These are phyloP conservation scores for Leptinotarsa peninsularis DNA, from an alignment of 2,888 invertebrate species.

Conservation along the genomic window DNA sequence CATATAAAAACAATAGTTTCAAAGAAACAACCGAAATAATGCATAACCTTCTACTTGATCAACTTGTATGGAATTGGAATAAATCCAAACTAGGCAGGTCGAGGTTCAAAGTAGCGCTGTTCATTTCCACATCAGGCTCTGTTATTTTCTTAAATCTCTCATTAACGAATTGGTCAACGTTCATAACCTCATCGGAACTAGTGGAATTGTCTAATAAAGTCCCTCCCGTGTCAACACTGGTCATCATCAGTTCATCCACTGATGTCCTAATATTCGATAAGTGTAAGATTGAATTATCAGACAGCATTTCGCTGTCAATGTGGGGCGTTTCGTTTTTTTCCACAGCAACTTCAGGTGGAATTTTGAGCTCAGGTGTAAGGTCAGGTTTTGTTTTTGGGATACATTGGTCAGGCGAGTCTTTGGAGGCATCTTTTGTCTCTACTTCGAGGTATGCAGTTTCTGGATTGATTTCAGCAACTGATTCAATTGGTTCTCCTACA, in stretches of 20 bases:
- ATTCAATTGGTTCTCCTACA: background rate
- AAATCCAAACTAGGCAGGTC: slow-evolving; percentile 62
- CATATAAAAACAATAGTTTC: background rate
- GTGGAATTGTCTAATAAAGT: slow-evolving; percentile 62
- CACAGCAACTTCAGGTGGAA: slow-evolving; percentile 19
- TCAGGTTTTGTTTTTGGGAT: slow-evolving; percentile 23
- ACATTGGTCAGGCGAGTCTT: slow-evolving; percentile 16
- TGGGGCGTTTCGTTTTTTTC: slow-evolving; percentile 26
- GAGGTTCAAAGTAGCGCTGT: slow-evolving; percentile 55
- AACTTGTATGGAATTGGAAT: slow-evolving; percentile 61
- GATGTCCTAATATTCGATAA: slow-evolving; percentile 53
- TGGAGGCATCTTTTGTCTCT: background rate
- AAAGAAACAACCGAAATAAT: background rate
- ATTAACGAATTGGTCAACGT: slow-evolving; percentile 66
- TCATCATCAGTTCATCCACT: slow-evolving; percentile 61
- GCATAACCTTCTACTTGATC: slow-evolving; percentile 52
- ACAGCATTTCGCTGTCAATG: slow-evolving; percentile 48
- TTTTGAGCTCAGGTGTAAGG: slow-evolving; percentile 17
- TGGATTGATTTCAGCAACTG: background rate
- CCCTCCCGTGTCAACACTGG: slow-evolving; percentile 56
- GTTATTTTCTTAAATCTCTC: slow-evolving; percentile 64
- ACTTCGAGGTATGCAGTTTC: background rate
- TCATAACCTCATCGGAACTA: slow-evolving; percentile 64
- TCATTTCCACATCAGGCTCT: slow-evolving; percentile 60
- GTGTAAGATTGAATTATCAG: slow-evolving; percentile 55